Conservation (phyloP, 2,113 vertebrate genomes). For the Genyomyrus donnyi region DNA sequence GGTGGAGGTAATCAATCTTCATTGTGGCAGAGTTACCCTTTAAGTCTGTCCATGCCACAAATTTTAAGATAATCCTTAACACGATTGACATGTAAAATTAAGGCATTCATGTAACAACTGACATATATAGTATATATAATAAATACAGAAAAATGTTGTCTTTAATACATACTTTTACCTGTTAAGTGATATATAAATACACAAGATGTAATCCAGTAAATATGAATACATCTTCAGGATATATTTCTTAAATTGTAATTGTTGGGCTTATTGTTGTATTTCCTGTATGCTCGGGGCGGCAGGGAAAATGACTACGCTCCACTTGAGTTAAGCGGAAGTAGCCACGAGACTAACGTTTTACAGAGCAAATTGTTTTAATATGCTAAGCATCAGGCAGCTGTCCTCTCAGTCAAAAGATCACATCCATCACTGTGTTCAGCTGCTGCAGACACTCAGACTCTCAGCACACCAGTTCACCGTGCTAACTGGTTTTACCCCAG, state of each 20-base stretch:
- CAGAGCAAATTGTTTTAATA: constrained; percentile 9
- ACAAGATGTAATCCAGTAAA: not conserved
- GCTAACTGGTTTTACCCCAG: not conserved
- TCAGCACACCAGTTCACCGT: not conserved
- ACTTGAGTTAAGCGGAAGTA: not conserved
- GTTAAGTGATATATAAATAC: not conserved
- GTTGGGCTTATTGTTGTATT: not conserved
- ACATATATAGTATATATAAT: not conserved
- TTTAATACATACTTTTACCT: not conserved
- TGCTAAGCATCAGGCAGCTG: constrained; percentile 18
- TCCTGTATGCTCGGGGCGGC: not conserved
- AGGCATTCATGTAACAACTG: not conserved
- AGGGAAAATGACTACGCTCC: not conserved
- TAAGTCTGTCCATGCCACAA: not conserved
- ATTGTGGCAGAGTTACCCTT: not conserved
- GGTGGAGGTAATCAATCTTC: not conserved
- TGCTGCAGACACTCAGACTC: not conserved
- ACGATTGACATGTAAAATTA: not conserved
- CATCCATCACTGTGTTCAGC: constrained; percentile 4
- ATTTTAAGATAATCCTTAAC: not conserved
- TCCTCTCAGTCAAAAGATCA: constrained; percentile 7
- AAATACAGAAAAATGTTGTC: not conserved
- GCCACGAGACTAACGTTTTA: not conserved
- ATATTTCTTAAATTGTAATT: constrained; percentile 6
- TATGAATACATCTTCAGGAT: not conserved